These are phyloP conservation scores for Mesembrinibis cayennensis DNA, from an alignment of 2,113 vertebrate species.

Conservation along the genomic window DNA sequence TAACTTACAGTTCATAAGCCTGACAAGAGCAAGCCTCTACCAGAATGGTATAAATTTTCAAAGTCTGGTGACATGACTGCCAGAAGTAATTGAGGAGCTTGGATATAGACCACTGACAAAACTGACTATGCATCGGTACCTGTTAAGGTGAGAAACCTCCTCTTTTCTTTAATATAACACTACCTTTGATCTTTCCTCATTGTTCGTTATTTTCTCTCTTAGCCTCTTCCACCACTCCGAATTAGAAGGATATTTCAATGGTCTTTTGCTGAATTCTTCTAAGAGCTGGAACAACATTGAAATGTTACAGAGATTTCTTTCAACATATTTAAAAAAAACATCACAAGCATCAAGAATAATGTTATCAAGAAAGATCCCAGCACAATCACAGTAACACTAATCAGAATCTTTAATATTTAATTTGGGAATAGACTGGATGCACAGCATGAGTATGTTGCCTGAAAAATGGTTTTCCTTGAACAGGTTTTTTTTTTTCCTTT, in stretches of 20 bases:
- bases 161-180: not conserved
- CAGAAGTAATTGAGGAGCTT: not conserved
- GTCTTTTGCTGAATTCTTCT: constrained; percentile 69
- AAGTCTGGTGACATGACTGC: not conserved
- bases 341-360: not conserved
- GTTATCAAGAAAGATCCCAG: not conserved
- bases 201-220: constrained; percentile 82
- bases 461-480: not conserved
- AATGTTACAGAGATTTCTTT: not conserved
- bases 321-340: not conserved
- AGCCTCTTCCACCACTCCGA: constrained; percentile 88
- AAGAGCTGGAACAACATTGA: constrained; percentile 78
- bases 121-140: not conserved
- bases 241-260: constrained; percentile 80
- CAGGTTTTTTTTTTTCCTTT: too few species aligned
- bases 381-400: not conserved
- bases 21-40: not conserved
- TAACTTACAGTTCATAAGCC: not conserved
- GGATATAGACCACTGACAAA: not conserved
- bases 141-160: not conserved
- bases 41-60: not conserved
- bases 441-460: not conserved
- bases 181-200: constrained; percentile 86
- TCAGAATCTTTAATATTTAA: not conserved
- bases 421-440: not conserved